Conservation (phyloP, 1,140 invertebrate species). For the fruit fly (Drosophila melanogaster) region DNA sequence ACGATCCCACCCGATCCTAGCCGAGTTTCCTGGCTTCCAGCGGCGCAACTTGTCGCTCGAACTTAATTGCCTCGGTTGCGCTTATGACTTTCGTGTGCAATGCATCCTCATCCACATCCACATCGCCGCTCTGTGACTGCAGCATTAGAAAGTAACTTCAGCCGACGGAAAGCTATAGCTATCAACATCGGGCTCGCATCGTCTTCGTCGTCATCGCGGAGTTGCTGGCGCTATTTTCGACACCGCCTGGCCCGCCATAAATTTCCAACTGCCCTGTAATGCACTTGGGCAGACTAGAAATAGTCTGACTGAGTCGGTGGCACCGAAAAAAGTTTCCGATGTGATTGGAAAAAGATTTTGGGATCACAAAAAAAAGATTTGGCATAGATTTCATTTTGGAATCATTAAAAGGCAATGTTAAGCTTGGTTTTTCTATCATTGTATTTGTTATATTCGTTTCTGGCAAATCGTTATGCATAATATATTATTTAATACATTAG, state of each 20-base stretch:
- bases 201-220: slow-evolving; percentile 27
- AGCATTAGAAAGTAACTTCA: slow-evolving; percentile 79
- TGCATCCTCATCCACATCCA: slow-evolving; percentile 62
- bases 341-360: neutral
- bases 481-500: too few species aligned
- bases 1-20: slow-evolving; percentile 19
- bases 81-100: slow-evolving; percentile 82
- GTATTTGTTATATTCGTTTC: too few species aligned
- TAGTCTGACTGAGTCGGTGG: slow-evolving; percentile 12
- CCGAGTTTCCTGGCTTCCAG: slow-evolving; percentile 71
- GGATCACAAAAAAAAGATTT: neutral
- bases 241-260: slow-evolving; percentile 76
- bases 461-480: too few species aligned
- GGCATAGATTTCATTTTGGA: neutral
- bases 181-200: slow-evolving; percentile 65
- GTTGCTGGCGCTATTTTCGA: slow-evolving; percentile 77
- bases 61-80: slow-evolving; percentile 80
- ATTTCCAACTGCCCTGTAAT: slow-evolving; percentile 76
- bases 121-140: slow-evolving; percentile 33
- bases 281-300: slow-evolving; percentile 66
- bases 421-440: neutral
- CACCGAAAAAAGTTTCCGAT: slow-evolving; percentile 14
- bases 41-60: slow-evolving; percentile 80
- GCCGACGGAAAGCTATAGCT: slow-evolving; percentile 62
- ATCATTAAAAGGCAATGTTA: too few species aligned